Evolutionary conservation across 2,888 invertebrate species (phyloP).

Genomic region (Luperina nickerlii): DNA sequence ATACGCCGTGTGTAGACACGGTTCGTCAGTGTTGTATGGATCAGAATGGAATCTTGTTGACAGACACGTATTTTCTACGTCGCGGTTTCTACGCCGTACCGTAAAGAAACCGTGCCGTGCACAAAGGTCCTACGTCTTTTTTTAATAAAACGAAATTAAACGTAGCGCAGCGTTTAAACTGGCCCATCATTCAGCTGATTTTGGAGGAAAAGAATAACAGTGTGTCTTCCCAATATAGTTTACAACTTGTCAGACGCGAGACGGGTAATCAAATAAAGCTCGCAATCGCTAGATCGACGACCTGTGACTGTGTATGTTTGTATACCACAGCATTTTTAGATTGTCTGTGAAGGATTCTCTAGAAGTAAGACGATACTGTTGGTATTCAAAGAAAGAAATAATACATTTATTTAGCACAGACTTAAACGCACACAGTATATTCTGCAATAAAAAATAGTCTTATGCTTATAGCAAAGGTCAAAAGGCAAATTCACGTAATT

Average conservation of each 20-base stretch:
- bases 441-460: background rate
- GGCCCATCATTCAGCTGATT: constrained; percentile 49
- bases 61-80: no score
- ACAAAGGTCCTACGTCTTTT: background rate
- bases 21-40: no score
- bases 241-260: constrained; percentile 48
- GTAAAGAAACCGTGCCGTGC: no score
- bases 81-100: no score
- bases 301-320: background rate
- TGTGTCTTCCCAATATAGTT: constrained; percentile 40
- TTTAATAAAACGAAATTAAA: constrained; percentile 32
- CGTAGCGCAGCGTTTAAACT: constrained; percentile 51
- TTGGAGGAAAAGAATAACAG: constrained; percentile 48
- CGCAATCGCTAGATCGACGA: constrained; percentile 29
- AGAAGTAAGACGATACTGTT: background rate
- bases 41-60: no score
- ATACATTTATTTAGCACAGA: background rate
- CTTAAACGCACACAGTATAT: background rate
- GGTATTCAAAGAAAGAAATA: background rate
- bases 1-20: no score
- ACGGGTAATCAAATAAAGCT: constrained; percentile 54
- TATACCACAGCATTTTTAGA: constrained; percentile 10
- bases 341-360: background rate
- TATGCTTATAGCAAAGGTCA: background rate
- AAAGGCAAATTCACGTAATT: background rate